Conservation (phyloP, 2,113 vertebrate genomes). For the Verasper variegatus region DNA sequence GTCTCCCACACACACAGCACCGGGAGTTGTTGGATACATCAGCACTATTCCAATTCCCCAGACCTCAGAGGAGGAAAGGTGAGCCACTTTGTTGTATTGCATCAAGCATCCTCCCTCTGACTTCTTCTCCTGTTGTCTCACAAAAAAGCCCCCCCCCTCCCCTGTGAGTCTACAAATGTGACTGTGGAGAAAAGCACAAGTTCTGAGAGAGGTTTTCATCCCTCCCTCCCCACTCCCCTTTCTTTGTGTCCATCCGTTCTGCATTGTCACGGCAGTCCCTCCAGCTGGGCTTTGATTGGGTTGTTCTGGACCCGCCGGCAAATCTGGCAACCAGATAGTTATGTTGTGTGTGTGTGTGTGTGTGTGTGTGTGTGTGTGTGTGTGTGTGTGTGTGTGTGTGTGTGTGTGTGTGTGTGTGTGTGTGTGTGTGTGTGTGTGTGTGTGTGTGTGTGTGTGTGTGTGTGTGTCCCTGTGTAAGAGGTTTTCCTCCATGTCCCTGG, state of each 20-base stretch:
- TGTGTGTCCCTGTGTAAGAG: conserved; percentile 44
- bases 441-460: conserved; percentile 27
- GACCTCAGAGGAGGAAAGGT: conserved; percentile 34
- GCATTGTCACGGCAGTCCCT: conserved; percentile 59
- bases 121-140: conserved; percentile 24
- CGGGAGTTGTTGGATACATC: conserved; percentile 40
- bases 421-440: conserved; percentile 29
- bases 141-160: not conserved
- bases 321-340: conserved; percentile 59
- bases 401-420: conserved; percentile 25
- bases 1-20: not conserved
- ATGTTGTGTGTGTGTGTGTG: conserved; percentile 21
- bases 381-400: conserved; percentile 29
- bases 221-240: conserved; percentile 23
- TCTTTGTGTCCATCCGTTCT: conserved; percentile 61
- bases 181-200: conserved; percentile 44
- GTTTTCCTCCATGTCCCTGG: conserved; percentile 48
- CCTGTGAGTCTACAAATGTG: conserved; percentile 36
- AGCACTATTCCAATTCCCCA: conserved; percentile 30
- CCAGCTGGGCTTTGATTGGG: conserved; percentile 56
- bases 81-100: conserved; percentile 43
- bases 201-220: conserved; percentile 43
- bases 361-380: conserved; percentile 25
- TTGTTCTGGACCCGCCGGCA: conserved; percentile 56
- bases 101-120: conserved; percentile 23